These are phyloP conservation scores for Chionis minor DNA, from an alignment of 2,113 vertebrate species.

Conservation along the genomic window DNA sequence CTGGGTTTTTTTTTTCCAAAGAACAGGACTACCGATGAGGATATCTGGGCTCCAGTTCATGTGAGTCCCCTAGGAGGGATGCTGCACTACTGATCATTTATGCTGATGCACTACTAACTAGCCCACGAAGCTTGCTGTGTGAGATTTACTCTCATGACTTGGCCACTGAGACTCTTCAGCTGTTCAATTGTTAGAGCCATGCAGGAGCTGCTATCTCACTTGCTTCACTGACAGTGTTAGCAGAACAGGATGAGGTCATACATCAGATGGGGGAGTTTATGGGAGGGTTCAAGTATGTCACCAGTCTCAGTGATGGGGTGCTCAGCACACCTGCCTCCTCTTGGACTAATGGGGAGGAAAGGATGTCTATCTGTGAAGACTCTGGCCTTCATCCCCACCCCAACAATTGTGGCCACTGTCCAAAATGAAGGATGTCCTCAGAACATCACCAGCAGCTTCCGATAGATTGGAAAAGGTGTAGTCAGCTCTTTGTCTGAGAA, in stretches of 20 bases:
- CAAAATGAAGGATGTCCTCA: not conserved
- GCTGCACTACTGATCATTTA: not conserved
- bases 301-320: not conserved
- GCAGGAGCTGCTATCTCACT: not conserved
- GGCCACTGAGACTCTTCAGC: not conserved
- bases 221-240: not conserved
- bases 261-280: accelerated
- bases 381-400: not conserved
- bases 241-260: not conserved
- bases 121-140: not conserved
- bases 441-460: not conserved
- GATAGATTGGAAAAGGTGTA: not conserved
- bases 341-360: not conserved
- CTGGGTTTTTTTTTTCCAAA: not conserved
- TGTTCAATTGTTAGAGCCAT: not conserved
- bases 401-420: not conserved
- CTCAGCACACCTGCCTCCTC: not conserved
- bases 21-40: not conserved
- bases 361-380: not conserved
- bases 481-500: not conserved
- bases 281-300: not conserved
- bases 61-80: not conserved
- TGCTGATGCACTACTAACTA: not conserved
- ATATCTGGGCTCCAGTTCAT: not conserved
- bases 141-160: not conserved